phyloP scores from a whole-genome alignment of 1,140 invertebrate species.

The Solenopsis invicta region DNA sequence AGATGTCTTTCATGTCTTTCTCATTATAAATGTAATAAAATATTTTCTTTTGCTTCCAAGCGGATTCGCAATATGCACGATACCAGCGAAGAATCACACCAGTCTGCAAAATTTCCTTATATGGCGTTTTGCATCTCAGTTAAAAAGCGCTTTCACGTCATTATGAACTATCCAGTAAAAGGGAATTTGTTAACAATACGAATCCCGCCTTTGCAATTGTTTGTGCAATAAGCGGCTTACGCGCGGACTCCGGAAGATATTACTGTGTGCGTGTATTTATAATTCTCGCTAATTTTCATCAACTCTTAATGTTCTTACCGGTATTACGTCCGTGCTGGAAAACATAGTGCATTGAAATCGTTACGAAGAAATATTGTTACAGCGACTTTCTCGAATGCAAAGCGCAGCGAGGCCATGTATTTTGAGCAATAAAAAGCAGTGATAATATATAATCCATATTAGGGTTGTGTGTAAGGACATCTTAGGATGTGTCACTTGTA shows the following conservation, averaged over 20 bases:
- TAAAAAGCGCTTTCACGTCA: slow-evolving; percentile 51
- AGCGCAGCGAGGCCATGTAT: background rate
- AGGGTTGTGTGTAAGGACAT: too few species aligned
- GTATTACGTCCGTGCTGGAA: slow-evolving; percentile 12
- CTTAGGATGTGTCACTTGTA: background rate
- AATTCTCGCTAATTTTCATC: slow-evolving; percentile 63
- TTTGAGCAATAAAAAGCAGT: background rate
- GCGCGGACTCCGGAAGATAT: slow-evolving; percentile 51
- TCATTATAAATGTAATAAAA: background rate
- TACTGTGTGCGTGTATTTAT: slow-evolving; percentile 63
- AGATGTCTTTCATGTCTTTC: background rate
- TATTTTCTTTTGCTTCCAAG: background rate
- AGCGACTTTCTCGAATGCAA: background rate
- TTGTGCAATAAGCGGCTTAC: slow-evolving; percentile 49
- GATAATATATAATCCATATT: slow-evolving; percentile 10
- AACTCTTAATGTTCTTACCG: slow-evolving; percentile 56
- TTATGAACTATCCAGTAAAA: slow-evolving; percentile 47
- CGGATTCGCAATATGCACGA: background rate
- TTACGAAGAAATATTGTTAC: slow-evolving; percentile 35
- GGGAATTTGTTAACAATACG: slow-evolving; percentile 55
- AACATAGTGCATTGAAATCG: slow-evolving; percentile 34
- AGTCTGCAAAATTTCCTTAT: slow-evolving; percentile 17
- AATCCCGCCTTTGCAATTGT: slow-evolving; percentile 58
- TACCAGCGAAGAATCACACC: background rate
- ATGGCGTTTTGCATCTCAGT: slow-evolving; percentile 24